Percentiles rank a stretch among this genome's conserved stretches.
phyloP scores from a whole-genome alignment of 2,888 invertebrate species.

The Pyrochroa serraticornis region DNA sequence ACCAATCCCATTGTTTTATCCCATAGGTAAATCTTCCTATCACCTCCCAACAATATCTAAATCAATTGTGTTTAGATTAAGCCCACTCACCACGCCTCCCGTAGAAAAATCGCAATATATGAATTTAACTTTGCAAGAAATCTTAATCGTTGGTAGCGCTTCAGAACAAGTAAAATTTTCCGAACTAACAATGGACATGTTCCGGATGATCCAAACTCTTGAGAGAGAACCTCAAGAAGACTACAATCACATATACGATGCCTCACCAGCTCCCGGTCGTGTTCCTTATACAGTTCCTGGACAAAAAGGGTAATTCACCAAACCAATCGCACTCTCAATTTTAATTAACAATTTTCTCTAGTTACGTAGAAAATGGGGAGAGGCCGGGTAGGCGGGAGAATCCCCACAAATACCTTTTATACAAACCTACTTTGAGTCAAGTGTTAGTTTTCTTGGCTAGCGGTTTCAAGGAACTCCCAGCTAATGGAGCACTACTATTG shows the following conservation, averaged over 20 bases:
- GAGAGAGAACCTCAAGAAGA: constrained; percentile 91
- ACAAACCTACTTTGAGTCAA: constrained; percentile 93
- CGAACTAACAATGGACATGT: constrained; percentile 97
- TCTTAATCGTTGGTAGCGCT: constrained; percentile 91
- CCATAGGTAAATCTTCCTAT: constrained; percentile 68
- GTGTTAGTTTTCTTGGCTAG: constrained; percentile 90
- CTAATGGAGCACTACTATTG: constrained; percentile 87
- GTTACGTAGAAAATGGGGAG: constrained; percentile 73
- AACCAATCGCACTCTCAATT: neutral
- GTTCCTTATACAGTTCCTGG: constrained; percentile 61
- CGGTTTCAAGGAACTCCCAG: constrained; percentile 91
- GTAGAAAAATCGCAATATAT: constrained; percentile 86
- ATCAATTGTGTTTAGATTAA: constrained; percentile 65
- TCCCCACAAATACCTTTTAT: constrained; percentile 95
- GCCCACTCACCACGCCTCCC: constrained; percentile 82
- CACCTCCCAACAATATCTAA: neutral
- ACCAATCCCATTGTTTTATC: constrained; percentile 84
- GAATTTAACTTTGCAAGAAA: constrained; percentile 89
- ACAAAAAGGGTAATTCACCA: constrained; percentile 51
- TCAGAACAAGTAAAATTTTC: constrained; percentile 95
- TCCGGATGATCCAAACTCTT: constrained; percentile 92
- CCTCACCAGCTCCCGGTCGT: constrained; percentile 72
- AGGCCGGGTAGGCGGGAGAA: constrained; percentile 76
- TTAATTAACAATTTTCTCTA: constrained; percentile 37
- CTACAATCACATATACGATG: constrained; percentile 73